Evolutionary conservation across 2,113 vertebrate genomes (phyloP), one percentile per base, ranked within the genome.

Genomic region (Sakesphorus luctuosus): DNA sequence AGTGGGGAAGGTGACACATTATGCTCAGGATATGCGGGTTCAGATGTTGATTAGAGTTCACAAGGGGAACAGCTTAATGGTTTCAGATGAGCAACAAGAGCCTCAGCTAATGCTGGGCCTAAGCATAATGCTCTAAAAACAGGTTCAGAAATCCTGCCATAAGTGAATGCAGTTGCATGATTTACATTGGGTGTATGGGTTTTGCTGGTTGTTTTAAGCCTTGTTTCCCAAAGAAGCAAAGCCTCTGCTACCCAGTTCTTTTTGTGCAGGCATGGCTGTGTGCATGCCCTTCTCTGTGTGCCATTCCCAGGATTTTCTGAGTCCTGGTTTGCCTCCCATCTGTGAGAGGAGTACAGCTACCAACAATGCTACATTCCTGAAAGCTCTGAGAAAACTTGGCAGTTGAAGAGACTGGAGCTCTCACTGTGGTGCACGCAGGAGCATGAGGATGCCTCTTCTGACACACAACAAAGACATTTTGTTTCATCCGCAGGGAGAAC

Each of bases 1-100:
- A 87, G 85, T 44, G 29, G 26, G n/a, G 87, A 96, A 95, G 87
- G 91, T 96, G 95, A 95, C 94, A 94, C 75, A 35, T 95, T 80
- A 58, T 53, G 47, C 61, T 89, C 53, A 68, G 56, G 77, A 87
- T 94, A 79, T 0, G 0, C 1, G 5, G 38, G 36, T 93, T 96
- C 76, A 88, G 50, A 79, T 88, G 90, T 74, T 87, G 79, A 94
- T 87, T 87, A 67, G 55, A 84, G 87, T 53, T 95, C 71, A 87
- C 36, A 29, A 46, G 44, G 35, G 69, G 62, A 87, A 33, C 40
- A 82, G 66, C 44, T 61, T 94, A 72, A 73, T 69, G 40, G n/a
- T 87, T 95, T 96, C 74, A 93, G 89, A 89, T 0, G 13, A 87
- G 36, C 87, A 87, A 26, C 43, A 87, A 87, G 69, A 35, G 40